These are phyloP conservation scores for Rhinoraja longicauda DNA, from an alignment of 2,797 vertebrate species.

Conservation along the genomic window DNA sequence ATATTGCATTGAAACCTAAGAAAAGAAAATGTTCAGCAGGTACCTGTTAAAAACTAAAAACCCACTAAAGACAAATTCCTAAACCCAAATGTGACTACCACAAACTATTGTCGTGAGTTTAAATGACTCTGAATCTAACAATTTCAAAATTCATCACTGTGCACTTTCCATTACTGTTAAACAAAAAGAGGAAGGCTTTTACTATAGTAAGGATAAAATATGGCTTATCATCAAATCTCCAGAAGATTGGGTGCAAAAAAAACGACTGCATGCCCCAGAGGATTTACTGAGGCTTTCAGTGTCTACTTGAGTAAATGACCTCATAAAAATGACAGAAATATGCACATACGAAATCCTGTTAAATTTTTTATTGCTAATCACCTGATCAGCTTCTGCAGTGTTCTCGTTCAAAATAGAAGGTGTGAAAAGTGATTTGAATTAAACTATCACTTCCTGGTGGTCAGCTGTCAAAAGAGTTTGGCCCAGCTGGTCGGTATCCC, in stretches of 20 bases:
- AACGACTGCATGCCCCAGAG: conserved; percentile 27
- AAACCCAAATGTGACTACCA: too few species aligned
- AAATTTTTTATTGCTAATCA: conserved; percentile 98
- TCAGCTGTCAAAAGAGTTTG: conserved; percentile 28
- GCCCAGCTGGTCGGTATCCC: conserved; percentile 10
- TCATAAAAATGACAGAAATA: conserved; percentile 95
- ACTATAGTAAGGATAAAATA: conserved; percentile 26
- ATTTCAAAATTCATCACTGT: background rate
- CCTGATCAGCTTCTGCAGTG: conserved; percentile 33
- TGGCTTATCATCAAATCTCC: conserved; percentile 26
- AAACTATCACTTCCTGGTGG: conserved; percentile 58
- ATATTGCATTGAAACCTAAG: background rate
- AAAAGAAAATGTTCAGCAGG: too few species aligned
- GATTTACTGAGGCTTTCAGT: conserved; percentile 39
- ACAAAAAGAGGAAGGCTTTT: conserved; percentile 13
- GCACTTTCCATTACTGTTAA: background rate
- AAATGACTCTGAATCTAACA: background rate
- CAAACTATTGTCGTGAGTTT: background rate
- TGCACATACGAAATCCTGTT: conserved; percentile 89
- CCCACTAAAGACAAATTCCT: too few species aligned
- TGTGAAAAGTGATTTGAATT: conserved; percentile 56
- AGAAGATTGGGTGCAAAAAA: conserved; percentile 35
- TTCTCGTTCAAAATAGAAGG: conserved; percentile 34
- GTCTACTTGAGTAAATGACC: conserved; percentile 67
- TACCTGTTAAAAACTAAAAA: too few species aligned